Evolutionary conservation across 2,797 vertebrate genomes (phyloP).

Genomic region (Sandelia bainsii): DNA sequence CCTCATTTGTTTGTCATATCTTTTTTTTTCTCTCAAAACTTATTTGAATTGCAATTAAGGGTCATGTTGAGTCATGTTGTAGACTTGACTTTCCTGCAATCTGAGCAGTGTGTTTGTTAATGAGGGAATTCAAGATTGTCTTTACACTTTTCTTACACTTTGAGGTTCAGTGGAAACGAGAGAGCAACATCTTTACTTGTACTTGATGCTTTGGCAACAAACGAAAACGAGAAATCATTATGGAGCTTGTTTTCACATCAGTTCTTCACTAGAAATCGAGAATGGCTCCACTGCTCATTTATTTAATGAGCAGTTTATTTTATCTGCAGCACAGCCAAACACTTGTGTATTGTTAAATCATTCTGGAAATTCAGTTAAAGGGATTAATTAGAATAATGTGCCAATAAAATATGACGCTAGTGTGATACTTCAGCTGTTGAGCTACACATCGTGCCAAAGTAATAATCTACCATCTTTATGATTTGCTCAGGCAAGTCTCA

Average conservation of each 20-base stretch:
- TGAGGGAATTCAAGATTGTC: neutral
- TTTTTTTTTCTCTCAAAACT: neutral
- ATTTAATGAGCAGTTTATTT: neutral
- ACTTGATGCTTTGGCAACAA: neutral
- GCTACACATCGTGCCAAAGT: neutral
- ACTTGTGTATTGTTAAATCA: neutral
- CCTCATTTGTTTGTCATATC: neutral
- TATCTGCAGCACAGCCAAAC: neutral
- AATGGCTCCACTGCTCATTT: neutral
- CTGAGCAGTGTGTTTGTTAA: neutral
- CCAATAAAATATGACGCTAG: neutral
- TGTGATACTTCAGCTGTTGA: neutral
- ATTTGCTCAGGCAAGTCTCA: conserved; percentile 1
- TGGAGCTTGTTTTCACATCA: neutral
- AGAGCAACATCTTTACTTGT: neutral
- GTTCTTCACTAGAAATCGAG: neutral
- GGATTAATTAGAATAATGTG: neutral
- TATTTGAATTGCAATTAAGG: neutral
- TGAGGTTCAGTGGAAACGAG: neutral
- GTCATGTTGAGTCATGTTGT: neutral
- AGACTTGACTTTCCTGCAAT: neutral
- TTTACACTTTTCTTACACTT: neutral
- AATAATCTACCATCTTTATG: neutral
- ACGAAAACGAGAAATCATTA: neutral
- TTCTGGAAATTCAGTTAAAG: neutral